A percentile compares a stretch with the other conserved stretches of the same genome.
These are phyloP conservation scores for Sebastes variabilis DNA, from an alignment of 2,797 vertebrate genomes.

Conservation along the genomic window DNA sequence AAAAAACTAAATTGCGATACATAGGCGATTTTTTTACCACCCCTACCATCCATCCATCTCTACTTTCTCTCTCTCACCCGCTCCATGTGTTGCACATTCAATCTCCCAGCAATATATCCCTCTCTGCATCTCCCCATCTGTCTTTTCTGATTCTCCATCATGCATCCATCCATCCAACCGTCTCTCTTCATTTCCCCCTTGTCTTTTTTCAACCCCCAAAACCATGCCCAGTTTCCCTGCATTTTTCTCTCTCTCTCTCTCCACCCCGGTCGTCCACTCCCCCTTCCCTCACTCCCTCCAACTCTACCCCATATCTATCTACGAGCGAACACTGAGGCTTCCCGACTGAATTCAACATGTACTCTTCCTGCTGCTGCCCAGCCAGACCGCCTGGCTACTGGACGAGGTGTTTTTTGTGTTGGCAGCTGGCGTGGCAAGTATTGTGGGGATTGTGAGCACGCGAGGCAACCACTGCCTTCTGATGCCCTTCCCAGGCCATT, in stretches of 20 bases:
- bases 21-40: no score
- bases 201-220: neutral
- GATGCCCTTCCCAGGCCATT: slow-evolving; percentile 61
- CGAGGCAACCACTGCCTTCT: slow-evolving; percentile 19
- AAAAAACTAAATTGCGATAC: no score
- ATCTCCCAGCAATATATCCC: slow-evolving; percentile 13
- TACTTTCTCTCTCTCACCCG: neutral
- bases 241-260: neutral
- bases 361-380: slow-evolving; percentile 15
- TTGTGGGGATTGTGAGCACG: slow-evolving; percentile 6
- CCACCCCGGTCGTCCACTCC: neutral
- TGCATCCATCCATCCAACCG: slow-evolving; percentile 10
- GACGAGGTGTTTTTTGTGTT: slow-evolving; percentile 24
- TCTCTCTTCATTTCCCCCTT: neutral
- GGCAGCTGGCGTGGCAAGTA: neutral
- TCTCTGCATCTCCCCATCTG: slow-evolving; percentile 6
- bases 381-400: slow-evolving; percentile 24
- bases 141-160: slow-evolving; percentile 20
- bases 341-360: slow-evolving; percentile 21
- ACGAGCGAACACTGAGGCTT: neutral
- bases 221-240: neutral
- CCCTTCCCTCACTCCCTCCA: no score
- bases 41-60: neutral
- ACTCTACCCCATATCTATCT: neutral
- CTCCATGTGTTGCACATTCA: slow-evolving; percentile 19